Evolutionary conservation across 2,888 invertebrate species (phyloP).

Genomic region (Colletes collaris): DNA sequence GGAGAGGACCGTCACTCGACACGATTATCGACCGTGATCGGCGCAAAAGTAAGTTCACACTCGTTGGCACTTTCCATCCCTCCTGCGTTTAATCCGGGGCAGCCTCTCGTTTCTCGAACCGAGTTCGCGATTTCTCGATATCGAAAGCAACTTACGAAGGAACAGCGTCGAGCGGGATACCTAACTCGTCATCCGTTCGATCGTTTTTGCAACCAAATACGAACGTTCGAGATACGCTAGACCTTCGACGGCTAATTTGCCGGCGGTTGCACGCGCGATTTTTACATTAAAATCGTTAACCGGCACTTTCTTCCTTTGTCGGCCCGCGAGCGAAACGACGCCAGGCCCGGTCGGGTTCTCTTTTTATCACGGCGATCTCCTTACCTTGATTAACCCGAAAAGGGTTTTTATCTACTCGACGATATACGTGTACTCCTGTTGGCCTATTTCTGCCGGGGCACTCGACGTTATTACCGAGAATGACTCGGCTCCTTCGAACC

Average conservation of each 20-base stretch:
- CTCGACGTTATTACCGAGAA: slow-evolving; percentile 79
- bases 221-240: too few relatives aligned
- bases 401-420: slow-evolving; percentile 43
- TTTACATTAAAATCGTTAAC: slow-evolving; percentile 36
- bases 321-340: slow-evolving; percentile 28
- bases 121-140: too few relatives aligned
- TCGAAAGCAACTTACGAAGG: too few relatives aligned
- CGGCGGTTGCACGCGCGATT: slow-evolving; percentile 20
- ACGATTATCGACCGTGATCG: not conserved
- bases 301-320: slow-evolving; percentile 29
- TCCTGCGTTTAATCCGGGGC: not conserved
- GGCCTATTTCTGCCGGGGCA: slow-evolving; percentile 56
- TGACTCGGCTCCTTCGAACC: slow-evolving; percentile 74
- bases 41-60: slow-evolving; percentile 15
- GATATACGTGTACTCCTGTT: slow-evolving; percentile 40
- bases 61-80: not conserved
- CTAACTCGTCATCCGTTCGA: too few relatives aligned
- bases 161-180: too few relatives aligned
- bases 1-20: not conserved
- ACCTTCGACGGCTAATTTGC: not conserved
- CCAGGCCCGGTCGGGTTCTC: not conserved
- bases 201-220: too few relatives aligned
- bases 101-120: too few relatives aligned
- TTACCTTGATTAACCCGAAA: slow-evolving; percentile 58
- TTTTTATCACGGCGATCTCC: slow-evolving; percentile 40